These are phyloP conservation scores for Microchrysa polita DNA, from an alignment of 2,888 invertebrate genomes.

Conservation along the genomic window DNA sequence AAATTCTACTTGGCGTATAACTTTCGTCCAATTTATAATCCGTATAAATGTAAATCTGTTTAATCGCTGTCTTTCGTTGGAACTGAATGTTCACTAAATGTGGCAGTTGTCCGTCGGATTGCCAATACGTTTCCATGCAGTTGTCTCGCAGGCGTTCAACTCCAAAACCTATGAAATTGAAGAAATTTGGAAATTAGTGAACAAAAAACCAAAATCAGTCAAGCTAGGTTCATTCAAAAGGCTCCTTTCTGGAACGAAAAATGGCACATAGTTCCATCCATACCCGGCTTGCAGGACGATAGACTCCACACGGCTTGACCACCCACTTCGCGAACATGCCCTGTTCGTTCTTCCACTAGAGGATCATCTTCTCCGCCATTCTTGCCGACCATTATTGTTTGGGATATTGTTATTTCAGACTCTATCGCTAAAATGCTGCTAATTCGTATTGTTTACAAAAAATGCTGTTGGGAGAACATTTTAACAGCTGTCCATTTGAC, in stretches of 20 bases:
- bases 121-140: constrained; percentile 98
- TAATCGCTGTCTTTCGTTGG: constrained; percentile 91
- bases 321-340: constrained; percentile 82
- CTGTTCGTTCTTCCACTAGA: constrained; percentile 59
- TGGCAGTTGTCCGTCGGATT: constrained; percentile 98
- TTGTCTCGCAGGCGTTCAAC: constrained; percentile 96
- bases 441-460: too few relatives aligned
- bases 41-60: constrained; percentile 95
- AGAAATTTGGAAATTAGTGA: neutral
- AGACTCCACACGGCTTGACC: constrained; percentile 96
- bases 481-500: too few relatives aligned
- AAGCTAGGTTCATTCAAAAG: constrained; percentile 1
- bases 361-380: constrained; percentile 60
- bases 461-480: too few relatives aligned
- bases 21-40: constrained; percentile 99
- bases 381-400: constrained; percentile 49
- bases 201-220: neutral
- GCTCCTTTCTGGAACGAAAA: too few relatives aligned
- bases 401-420: too few relatives aligned
- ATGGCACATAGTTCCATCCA: too few relatives aligned
- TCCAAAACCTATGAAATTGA: constrained; percentile 83
- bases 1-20: constrained; percentile 96
- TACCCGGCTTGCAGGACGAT: constrained; percentile 97
- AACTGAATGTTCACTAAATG: constrained; percentile 98
- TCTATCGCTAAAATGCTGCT: too few relatives aligned